Base-by-base conservation (phyloP, 2,797 vertebrate species). In the Onychomys torridus region DNA sequence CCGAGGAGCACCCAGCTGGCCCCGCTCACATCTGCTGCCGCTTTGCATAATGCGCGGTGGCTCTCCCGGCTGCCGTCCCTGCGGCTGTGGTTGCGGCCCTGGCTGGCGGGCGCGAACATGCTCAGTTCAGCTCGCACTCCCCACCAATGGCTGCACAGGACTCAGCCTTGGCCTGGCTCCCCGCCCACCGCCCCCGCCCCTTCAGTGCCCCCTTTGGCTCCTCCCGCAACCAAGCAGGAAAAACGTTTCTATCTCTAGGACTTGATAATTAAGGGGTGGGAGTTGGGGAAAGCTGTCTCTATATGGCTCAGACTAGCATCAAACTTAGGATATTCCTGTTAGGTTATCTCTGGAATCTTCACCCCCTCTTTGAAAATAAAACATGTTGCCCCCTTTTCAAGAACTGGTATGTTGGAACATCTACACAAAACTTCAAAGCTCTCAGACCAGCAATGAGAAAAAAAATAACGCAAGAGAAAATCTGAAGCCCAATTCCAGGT, bases 31-130 rank as follows among this genome's bases (percentile, higher is more conserved):
- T 98, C 98, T 98, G 98, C 98, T 89, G 98, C 98, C 98, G 98
- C 99, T 99, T 98, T 73, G 90, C 90, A 91, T 73, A 83, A 82
- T 83, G 90, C 92, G 95, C 93, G n/a, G 98, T 98, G 95, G 88
- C 96, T 97, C 98, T 98, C 95, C 96, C 88, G 96, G 93, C 96
- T 98, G 98, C 93, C 6, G 67, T 81, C 19, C 73, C 85, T 77
- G 93, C 67, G 99, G 99, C 99, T 98, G 98, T 99, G 98, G 98
- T 98, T 97, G 98, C 98, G 97, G 99, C 99, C 97, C 17, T 96
- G 98, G 98, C 98, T 96, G 98, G 99, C 98, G 98, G 98, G 98
- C 98, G 88, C 98, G 98, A 98, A 98, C 98, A 98, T 99, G 99
- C 99, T 99, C 99, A 98, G 98, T 98, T 87, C 95, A 94, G 98